Evolutionary conservation across 2,797 vertebrate species (phyloP), one percentile per base, ranked within the genome.

Genomic region (Gymnocypris eckloni): DNA sequence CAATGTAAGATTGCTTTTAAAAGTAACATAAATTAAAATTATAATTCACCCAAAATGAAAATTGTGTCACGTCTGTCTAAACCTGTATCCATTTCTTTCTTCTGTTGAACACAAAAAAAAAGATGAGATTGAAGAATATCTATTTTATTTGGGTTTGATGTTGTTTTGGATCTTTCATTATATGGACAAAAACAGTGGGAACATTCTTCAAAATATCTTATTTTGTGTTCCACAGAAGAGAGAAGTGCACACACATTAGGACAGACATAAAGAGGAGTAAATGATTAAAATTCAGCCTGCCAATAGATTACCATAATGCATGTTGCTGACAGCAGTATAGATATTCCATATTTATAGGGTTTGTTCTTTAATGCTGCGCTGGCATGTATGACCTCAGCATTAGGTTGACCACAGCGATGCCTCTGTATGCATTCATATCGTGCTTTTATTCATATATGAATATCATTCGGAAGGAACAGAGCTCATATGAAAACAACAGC

Each of bases 401-500:
- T 64, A n/a, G n/a, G 25, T 52, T 76, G 41, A 66, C 43, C 45
- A 39, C 43, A 76, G 56, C 39, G 66, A 39, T 76, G 39, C 22
- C 75, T 61, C 43, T 66, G 43, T 28, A 41, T 66, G 28, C 28
- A 50, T 66, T 75, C 11, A 18, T 73, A 45, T 59, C 0, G 4
- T 81, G 18, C 15, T 50, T 66, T 37, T 54, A 76, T 80, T 66
- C 39, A 70, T 72, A 37, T 82, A 48, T 76, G 67, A 84, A 54
- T 66, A 89, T 92, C 89, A 92, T 87, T 93, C 88, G 88, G 77
- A 84, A 81, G 79, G 72, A 83, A 88, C 84, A 89, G 91, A 85
- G 89, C 87, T 85, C 85, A 86, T 88, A 82, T 91, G 89, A 90
- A 80, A 91, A 91, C 88, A 92, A 87, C 89, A 88, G 88, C 87